Evolutionary conservation across 2,113 vertebrate genomes (phyloP).

Genomic region (Catagonus wagneri): DNA sequence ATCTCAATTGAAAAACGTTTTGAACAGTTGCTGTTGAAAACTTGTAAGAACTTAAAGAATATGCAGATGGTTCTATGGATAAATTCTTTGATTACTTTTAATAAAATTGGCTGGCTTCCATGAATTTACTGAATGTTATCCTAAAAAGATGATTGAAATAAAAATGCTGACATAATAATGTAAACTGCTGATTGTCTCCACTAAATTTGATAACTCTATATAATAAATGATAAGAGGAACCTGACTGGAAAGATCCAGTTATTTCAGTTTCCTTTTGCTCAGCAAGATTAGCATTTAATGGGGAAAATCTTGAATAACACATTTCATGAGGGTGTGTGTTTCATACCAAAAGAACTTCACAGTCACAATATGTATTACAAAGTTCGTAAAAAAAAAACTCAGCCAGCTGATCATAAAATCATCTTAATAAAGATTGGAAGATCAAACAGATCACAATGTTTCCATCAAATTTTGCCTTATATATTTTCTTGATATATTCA

Average conservation of each 20-base stretch:
- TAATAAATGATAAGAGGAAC: not conserved
- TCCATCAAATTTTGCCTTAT: constrained; percentile 24
- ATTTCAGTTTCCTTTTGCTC: not conserved
- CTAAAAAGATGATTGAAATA: not conserved
- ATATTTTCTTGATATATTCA: constrained; percentile 41
- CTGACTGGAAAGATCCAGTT: not conserved
- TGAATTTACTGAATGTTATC: not conserved
- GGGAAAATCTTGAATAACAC: not conserved
- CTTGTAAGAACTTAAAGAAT: not conserved
- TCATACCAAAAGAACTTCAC: not conserved
- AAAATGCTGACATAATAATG: constrained; percentile 7
- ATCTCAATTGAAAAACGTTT: not conserved
- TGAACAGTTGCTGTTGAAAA: not conserved
- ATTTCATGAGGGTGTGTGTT: not conserved
- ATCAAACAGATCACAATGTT: not conserved
- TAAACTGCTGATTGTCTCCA: not conserved
- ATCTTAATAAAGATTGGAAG: constrained; percentile 7
- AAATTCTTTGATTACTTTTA: constrained; percentile 11
- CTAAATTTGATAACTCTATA: not conserved
- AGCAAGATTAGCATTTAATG: not conserved
- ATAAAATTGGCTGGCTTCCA: not conserved
- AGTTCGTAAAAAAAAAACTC: constrained; percentile 30
- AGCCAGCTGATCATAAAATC: not conserved
- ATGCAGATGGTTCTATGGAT: not conserved
- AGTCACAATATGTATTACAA: not conserved